Base-by-base conservation (phyloP, 2,113 vertebrate genomes). In the Ivindomyrus marchei region DNA sequence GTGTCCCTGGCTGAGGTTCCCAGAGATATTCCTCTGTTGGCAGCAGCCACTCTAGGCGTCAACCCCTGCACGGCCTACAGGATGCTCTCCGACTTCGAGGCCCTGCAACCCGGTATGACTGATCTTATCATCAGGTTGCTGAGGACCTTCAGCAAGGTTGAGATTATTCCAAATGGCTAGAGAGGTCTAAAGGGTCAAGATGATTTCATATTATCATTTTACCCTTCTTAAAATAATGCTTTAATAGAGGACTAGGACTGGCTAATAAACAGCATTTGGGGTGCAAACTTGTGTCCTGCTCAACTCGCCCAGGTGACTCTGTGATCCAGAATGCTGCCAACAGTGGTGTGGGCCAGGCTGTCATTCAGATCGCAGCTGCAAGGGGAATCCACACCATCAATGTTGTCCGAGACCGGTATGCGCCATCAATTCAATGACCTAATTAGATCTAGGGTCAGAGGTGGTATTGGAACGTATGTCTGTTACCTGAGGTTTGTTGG, bases 301-400 rank as follows among this genome's bases (percentile, higher is more conserved):
- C 46, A 10, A 58, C n/a, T 21, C 89, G n/a, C 90, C 19, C 94
- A 99, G 98, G 98, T 21, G 98, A 99, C 91, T 96, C 97, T 0
- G 21, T 99, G 90, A 99, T 99, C 93, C 98, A 99, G 95, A 99
- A 99, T 0, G 97, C 97, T 0, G 97, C 98, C 91, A 99, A 99
- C 95, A 99, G 98, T 21, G 96, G 97, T 4, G 98, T 99, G 50
- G 98, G 98, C 5, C 98, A 99, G 94, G 98, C 98, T 5, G 97
- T 99, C 39, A 98, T 99, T 93, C 98, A 99, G 95, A 98, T 99
- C 1, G 97, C 98, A 58, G 96, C 95, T 74, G 96, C 98, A 87
- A 96, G 94, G 0, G 96, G 97, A 91, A 90, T 99, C 91, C 97
- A 94, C 84, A 99, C 97, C 85, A 95, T 99, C 94, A 99, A 99